Evolutionary conservation across 2,888 invertebrate genomes (phyloP).

Genomic region (Trachelus iudaicus): DNA sequence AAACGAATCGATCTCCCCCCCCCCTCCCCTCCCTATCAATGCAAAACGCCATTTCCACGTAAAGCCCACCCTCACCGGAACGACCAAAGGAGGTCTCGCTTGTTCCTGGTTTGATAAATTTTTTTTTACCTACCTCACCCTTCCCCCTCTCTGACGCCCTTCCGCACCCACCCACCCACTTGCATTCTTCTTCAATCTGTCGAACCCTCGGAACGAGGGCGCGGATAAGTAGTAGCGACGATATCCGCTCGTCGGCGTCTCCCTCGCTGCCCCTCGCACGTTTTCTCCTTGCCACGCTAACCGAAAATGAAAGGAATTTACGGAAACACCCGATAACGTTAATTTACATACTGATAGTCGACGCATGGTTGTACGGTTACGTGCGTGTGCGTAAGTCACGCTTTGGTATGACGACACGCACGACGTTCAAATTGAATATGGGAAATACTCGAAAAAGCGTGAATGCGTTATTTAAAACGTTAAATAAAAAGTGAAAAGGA

Average conservation of each 20-base stretch:
- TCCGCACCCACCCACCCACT: too few relatives aligned
- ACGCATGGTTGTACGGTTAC: not conserved
- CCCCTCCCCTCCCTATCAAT: not conserved
- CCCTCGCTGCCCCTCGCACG: not conserved
- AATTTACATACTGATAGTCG: not conserved
- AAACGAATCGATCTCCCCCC: not conserved
- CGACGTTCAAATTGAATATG: not conserved
- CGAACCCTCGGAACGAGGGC: not conserved
- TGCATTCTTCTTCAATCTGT: not conserved
- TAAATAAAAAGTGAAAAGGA: not conserved
- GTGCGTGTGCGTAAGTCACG: too few relatives aligned
- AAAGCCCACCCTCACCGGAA: not conserved
- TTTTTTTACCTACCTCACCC: not conserved
- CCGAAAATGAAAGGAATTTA: not conserved
- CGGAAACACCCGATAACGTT: not conserved
- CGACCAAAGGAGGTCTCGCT: not conserved
- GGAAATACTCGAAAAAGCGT: not conserved
- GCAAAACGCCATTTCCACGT: not conserved
- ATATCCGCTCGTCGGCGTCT: not conserved
- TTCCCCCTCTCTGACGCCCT: too few relatives aligned
- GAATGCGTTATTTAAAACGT: not conserved
- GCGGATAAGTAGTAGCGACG: not conserved
- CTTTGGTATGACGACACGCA: not conserved
- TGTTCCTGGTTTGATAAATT: not conserved
- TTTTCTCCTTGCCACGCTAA: not conserved